These are phyloP conservation scores for Sycophila sp. DNA, from an alignment of 1,140 invertebrate species.

Conservation along the genomic window DNA sequence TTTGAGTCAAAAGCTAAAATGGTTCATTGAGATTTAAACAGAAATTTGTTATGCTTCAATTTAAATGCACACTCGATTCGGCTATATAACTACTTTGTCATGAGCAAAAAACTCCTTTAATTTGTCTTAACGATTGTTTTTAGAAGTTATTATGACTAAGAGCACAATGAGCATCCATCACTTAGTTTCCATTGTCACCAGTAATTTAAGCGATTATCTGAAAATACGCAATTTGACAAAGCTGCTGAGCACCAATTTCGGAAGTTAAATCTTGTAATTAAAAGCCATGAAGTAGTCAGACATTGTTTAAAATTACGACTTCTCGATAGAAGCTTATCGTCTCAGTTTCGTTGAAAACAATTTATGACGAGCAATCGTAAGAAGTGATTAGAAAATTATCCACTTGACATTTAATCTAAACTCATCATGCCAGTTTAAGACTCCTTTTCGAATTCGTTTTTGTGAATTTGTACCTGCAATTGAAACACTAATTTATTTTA, in stretches of 20 bases:
- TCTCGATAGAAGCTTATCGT: background rate
- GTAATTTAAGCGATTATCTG: background rate
- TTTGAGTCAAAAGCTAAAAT: no score
- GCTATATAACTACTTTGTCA: no score
- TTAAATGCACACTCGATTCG: no score
- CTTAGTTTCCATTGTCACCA: background rate
- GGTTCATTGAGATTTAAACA: no score
- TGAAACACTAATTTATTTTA: no score
- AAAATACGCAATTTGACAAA: background rate
- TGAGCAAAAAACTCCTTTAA: no score
- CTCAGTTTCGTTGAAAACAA: background rate
- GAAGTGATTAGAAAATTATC: background rate
- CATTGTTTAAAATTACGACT: background rate
- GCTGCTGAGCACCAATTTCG: background rate
- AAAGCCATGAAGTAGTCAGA: background rate
- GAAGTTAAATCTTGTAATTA: background rate
- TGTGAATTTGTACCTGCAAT: background rate
- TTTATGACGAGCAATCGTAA: background rate
- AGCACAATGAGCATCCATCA: background rate
- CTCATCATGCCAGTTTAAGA: no score
- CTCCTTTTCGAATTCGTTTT: no score
- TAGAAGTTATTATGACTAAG: background rate
- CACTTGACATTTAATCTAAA: no score
- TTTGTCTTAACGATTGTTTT: background rate
- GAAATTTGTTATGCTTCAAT: no score